A percentile compares a stretch with the other conserved stretches of the same genome.
Conservation (phyloP, 2,113 vertebrate genomes). For the Nerophis lumbriciformis region DNA sequence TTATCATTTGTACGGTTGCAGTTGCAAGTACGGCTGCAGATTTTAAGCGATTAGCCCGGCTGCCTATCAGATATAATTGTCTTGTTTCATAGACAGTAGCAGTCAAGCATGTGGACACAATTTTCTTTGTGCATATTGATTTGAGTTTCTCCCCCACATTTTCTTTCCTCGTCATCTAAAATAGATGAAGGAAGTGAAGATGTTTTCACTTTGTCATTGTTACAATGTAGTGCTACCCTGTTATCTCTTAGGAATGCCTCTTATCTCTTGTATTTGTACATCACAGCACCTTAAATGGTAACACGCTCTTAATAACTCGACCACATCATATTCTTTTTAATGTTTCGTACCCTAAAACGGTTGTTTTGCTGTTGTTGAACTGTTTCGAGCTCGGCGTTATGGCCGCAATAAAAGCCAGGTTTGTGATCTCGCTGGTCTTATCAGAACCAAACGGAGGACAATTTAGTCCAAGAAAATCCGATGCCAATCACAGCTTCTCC, state of each 20-base stretch:
- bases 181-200: background rate
- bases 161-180: background rate
- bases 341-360: slow-evolving; percentile 17
- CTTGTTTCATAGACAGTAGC: background rate
- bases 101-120: no score
- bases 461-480: slow-evolving; percentile 27
- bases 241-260: slow-evolving; percentile 54
- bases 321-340: background rate
- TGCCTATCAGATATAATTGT: background rate
- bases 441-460: slow-evolving; percentile 31
- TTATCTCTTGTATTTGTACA: slow-evolving; percentile 44
- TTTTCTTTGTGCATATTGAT: no score
- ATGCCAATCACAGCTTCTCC: slow-evolving; percentile 7
- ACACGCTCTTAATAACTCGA: background rate
- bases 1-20: background rate
- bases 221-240: background rate
- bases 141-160: background rate
- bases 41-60: background rate
- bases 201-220: slow-evolving; percentile 14
- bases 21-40: background rate
- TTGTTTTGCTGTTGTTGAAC: slow-evolving; percentile 21
- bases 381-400: slow-evolving; percentile 13
- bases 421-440: slow-evolving; percentile 42
- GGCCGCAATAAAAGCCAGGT: slow-evolving; percentile 31
- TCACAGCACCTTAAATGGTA: background rate